A percentile compares a stretch with the other conserved stretches of the same genome.
phyloP scores from a whole-genome alignment of 1,140 invertebrate species.

The Panonychus citri region DNA sequence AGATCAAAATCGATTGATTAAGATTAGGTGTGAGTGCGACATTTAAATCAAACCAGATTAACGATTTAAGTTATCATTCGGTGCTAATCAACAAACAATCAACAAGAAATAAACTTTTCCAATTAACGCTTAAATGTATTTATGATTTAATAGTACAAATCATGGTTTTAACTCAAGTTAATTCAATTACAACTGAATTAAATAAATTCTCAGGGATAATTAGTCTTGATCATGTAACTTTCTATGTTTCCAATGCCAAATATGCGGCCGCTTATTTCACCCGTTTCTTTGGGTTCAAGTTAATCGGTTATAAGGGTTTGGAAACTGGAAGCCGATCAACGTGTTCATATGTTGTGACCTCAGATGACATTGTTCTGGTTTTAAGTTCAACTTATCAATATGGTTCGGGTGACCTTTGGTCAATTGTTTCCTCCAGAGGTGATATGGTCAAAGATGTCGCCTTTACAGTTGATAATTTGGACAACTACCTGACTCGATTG shows the following conservation, averaged over 20 bases:
- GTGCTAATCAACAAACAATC: no score
- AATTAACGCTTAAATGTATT: no score
- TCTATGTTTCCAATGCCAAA: constrained; percentile 95
- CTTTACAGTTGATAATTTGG: constrained; percentile 79
- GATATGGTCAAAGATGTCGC: constrained; percentile 92
- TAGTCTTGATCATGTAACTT: constrained; percentile 43
- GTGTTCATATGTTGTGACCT: constrained; percentile 66
- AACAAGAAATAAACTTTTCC: no score
- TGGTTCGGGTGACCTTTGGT: constrained; percentile 32
- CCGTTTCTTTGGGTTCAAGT: constrained; percentile 72
- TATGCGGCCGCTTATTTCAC: constrained; percentile 85
- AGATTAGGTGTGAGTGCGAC: no score
- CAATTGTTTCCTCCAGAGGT: constrained; percentile 52
- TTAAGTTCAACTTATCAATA: constrained; percentile 41
- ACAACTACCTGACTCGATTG: constrained; percentile 20
- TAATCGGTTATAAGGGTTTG: constrained; percentile 69
- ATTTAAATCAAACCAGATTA: no score
- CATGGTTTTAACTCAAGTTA: no score
- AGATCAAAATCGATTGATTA: no score
- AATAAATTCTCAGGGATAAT: no score
- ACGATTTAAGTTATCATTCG: no score
- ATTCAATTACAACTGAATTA: no score
- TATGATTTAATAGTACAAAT: no score
- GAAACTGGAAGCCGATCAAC: constrained; percentile 75
- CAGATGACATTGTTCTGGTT: constrained; percentile 82